Percentiles rank a stretch among this genome's conserved stretches.
phyloP scores from a whole-genome alignment of 2,113 vertebrate genomes.

The Oceanites oceanicus region DNA sequence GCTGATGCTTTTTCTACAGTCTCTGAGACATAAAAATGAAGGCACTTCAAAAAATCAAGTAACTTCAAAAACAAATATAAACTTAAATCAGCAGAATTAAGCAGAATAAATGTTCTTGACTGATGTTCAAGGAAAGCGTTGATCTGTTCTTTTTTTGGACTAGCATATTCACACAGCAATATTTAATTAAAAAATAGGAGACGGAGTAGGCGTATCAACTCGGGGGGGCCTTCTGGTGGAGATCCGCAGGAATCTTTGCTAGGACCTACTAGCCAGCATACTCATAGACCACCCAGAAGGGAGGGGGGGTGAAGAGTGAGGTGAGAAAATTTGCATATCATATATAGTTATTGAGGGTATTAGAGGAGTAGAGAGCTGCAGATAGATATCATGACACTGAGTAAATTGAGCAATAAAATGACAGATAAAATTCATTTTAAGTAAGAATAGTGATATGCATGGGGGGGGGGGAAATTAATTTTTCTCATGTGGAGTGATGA shows the following conservation, averaged over 20 bases:
- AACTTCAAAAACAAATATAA: not conserved
- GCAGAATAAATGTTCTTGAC: not conserved
- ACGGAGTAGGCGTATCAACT: not conserved
- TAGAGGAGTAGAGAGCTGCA: not conserved
- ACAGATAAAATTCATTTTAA: not conserved
- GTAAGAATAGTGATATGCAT: not conserved
- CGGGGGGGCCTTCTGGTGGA: not conserved
- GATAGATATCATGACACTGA: not conserved
- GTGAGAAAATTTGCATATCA: not conserved
- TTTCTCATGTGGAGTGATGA: not conserved
- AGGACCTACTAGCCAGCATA: not conserved
- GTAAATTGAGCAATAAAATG: not conserved
- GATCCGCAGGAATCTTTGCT: not conserved
- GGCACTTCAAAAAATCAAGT: not conserved
- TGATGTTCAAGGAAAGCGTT: not conserved
- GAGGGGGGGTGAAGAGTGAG: not conserved
- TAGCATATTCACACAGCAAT: not conserved
- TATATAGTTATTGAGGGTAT: not conserved
- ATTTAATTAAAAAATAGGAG: not conserved
- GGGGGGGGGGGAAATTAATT: rapidly evolving
- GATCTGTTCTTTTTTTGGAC: not conserved
- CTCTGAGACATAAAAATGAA: not conserved
- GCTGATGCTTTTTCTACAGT: not conserved
- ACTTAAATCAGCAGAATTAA: not conserved
- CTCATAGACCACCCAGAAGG: not conserved